These are phyloP conservation scores for Drosophila dunni DNA, from an alignment of 1,140 invertebrate species.

Conservation along the genomic window DNA sequence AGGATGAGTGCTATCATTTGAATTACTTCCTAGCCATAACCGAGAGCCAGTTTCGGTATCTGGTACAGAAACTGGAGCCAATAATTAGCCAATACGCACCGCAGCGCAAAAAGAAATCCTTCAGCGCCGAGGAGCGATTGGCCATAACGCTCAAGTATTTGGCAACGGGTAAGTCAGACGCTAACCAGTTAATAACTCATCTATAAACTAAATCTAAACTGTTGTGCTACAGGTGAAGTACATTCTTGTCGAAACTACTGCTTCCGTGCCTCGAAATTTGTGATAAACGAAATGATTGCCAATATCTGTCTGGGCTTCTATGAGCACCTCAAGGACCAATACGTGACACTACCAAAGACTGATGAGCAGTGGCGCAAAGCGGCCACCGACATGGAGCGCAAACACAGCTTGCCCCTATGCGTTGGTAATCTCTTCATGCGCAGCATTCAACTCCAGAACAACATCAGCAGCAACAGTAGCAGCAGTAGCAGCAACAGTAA, in stretches of 20 bases:
- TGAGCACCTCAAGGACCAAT: constrained; percentile 82
- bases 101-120: constrained; percentile 80
- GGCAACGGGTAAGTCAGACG: constrained; percentile 71
- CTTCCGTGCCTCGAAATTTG: constrained; percentile 84
- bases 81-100: constrained; percentile 80
- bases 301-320: constrained; percentile 84
- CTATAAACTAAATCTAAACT: too few species aligned
- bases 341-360: constrained; percentile 83
- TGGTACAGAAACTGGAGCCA: constrained; percentile 78
- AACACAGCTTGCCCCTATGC: constrained; percentile 73
- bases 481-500: constrained; percentile 11
- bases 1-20: constrained; percentile 81
- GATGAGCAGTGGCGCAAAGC: constrained; percentile 79
- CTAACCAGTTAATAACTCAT: too few species aligned
- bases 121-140: constrained; percentile 81
- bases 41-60: constrained; percentile 78
- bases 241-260: constrained; percentile 84
- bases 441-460: constrained; percentile 75
- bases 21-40: constrained; percentile 84
- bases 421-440: constrained; percentile 78
- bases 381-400: constrained; percentile 74
- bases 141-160: constrained; percentile 84
- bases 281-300: constrained; percentile 84
- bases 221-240: constrained; percentile 68
- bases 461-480: constrained; percentile 27